Percentiles rank a stretch among this genome's conserved stretches.
Evolutionary conservation across 2,888 invertebrate species (phyloP).

Genomic region (Latrodectus elegans): DNA sequence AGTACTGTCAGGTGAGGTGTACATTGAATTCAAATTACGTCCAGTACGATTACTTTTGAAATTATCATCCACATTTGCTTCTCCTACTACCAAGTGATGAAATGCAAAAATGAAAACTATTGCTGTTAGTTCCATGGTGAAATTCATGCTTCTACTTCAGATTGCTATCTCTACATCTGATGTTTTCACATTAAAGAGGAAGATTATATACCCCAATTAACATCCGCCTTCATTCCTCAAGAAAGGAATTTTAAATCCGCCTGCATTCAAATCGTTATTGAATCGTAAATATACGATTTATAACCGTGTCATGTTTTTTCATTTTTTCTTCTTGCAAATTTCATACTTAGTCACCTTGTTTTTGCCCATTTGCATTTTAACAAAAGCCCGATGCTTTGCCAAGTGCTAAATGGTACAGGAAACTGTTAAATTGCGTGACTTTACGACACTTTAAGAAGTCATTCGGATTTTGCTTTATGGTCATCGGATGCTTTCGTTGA

Average conservation of each 20-base stretch:
- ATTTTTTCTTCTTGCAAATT: background rate
- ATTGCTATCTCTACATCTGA: background rate
- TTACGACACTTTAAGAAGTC: constrained; percentile 21
- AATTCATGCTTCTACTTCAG: background rate
- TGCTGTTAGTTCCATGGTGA: background rate
- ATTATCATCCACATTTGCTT: background rate
- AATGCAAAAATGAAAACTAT: background rate
- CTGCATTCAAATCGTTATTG: background rate
- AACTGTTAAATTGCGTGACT: constrained; percentile 35
- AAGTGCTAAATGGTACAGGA: constrained; percentile 33
- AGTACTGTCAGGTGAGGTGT: background rate
- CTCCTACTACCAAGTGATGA: background rate
- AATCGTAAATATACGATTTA: background rate
- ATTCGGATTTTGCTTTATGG: constrained; percentile 53
- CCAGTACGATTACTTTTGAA: constrained; percentile 23
- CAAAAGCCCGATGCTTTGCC: constrained; percentile 10
- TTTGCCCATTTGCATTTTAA: constrained; percentile 33
- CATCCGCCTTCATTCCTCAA: constrained; percentile 28
- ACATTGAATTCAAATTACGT: background rate
- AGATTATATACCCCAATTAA: constrained; percentile 33
- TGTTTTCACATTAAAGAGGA: no score
- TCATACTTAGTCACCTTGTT: background rate
- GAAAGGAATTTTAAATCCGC: background rate
- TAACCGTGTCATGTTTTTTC: background rate
- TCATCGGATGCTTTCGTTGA: constrained; percentile 1